Percentiles rank a stretch among this genome's conserved stretches.
Conservation (phyloP, 2,888 invertebrate species). For the Spisula subtruncata region DNA sequence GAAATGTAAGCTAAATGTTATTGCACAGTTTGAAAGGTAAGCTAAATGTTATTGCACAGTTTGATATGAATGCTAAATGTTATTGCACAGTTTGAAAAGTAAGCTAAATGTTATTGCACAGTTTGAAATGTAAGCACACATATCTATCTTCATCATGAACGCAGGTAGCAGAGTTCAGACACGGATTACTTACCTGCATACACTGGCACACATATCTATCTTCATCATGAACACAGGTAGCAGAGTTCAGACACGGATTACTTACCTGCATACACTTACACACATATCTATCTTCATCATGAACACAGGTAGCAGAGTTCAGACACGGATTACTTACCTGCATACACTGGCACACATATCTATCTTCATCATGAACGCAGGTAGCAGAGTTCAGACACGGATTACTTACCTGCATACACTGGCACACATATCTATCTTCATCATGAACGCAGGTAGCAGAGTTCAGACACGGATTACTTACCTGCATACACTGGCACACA, state of each 20-base stretch:
- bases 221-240: slow-evolving; percentile 73
- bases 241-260: slow-evolving; percentile 91
- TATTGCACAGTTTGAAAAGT: too few relatives aligned
- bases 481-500: slow-evolving; percentile 93
- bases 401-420: slow-evolving; percentile 92
- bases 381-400: slow-evolving; percentile 91
- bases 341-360: slow-evolving; percentile 93
- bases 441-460: slow-evolving; percentile 89
- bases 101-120: too few relatives aligned
- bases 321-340: slow-evolving; percentile 89
- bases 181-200: slow-evolving; percentile 90
- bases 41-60: too few relatives aligned
- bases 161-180: slow-evolving; percentile 91
- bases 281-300: slow-evolving; percentile 89
- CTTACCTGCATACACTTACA: slow-evolving; percentile 94
- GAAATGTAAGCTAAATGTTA: too few relatives aligned
- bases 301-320: slow-evolving; percentile 91
- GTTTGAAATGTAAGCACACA: too few relatives aligned
- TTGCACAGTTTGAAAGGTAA: too few relatives aligned
- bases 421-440: slow-evolving; percentile 90
- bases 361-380: slow-evolving; percentile 73
- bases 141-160: slow-evolving; percentile 87
- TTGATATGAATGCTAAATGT: too few relatives aligned
- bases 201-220: slow-evolving; percentile 92
- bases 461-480: slow-evolving; percentile 91